A percentile compares a stretch with the other conserved stretches of the same genome.
These are phyloP conservation scores for Nothocercus nigrocapillus DNA, from an alignment of 2,113 vertebrate genomes.

Conservation along the genomic window DNA sequence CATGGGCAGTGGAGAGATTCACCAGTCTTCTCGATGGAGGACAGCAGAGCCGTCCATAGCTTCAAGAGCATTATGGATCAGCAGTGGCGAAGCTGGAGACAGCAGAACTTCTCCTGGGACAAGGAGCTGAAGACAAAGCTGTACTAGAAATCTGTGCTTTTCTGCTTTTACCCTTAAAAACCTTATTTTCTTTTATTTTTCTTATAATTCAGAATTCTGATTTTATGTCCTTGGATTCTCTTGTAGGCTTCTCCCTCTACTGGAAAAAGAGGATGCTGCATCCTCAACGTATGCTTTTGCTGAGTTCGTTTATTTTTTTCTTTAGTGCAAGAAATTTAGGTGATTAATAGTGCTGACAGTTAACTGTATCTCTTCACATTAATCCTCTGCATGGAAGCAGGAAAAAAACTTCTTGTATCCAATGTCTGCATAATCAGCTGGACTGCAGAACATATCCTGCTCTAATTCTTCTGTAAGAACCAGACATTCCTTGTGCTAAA, in stretches of 20 bases:
- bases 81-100: not conserved
- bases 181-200: not conserved
- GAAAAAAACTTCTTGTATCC: not conserved
- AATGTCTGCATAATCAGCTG: not conserved
- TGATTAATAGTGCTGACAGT: not conserved
- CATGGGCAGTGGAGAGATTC: not conserved
- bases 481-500: not conserved
- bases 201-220: not conserved
- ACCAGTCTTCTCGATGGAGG: not conserved
- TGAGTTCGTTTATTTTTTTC: not conserved
- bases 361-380: not conserved
- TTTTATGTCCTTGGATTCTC: not conserved
- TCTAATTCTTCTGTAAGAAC: not conserved
- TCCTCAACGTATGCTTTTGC: not conserved
- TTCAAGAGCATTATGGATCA: not conserved
- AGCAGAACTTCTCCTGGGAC: not conserved
- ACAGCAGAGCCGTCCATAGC: accelerated
- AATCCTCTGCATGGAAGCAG: not conserved
- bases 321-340: not conserved
- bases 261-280: not conserved
- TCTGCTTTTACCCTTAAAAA: not conserved
- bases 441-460: not conserved
- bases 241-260: not conserved
- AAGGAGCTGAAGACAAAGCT: not conserved
- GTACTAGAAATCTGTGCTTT: accelerated